These are phyloP conservation scores for Carduelis carduelis DNA, from an alignment of 2,797 vertebrate genomes.

Conservation along the genomic window DNA sequence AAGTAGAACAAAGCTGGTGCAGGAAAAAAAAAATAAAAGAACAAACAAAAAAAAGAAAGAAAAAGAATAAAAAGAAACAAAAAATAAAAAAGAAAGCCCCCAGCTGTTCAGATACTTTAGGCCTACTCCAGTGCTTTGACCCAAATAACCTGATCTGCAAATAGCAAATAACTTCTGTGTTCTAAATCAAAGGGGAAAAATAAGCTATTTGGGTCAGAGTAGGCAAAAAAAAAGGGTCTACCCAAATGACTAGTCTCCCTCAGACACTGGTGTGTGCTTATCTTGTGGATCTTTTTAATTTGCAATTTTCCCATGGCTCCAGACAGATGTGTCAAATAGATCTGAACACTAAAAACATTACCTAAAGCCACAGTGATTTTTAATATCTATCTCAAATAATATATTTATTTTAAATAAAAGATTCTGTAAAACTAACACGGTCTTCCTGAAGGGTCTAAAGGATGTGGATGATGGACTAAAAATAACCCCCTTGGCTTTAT, in stretches of 20 bases:
- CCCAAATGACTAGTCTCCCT: constrained; percentile 46
- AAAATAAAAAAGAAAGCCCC: rapidly evolving
- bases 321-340: constrained; percentile 59
- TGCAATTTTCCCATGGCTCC: constrained; percentile 62
- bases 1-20: neutral
- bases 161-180: constrained; percentile 59
- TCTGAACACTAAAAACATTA: constrained; percentile 56
- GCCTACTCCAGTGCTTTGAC: constrained; percentile 44
- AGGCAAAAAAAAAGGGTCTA: neutral
- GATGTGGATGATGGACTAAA: neutral
- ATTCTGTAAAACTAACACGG: neutral
- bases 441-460: neutral
- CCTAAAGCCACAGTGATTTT: constrained; percentile 46
- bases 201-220: constrained; percentile 67
- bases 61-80: neutral
- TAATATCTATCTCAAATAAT: constrained; percentile 9
- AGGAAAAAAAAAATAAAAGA: rapidly evolving
- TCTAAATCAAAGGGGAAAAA: constrained; percentile 58
- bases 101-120: neutral
- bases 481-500: neutral
- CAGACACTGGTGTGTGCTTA: constrained; percentile 45
- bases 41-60: neutral
- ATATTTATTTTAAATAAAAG: constrained; percentile 11
- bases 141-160: constrained; percentile 65
- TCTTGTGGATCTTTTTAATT: constrained; percentile 63